Conservation (phyloP, 2,113 vertebrate species). For the Anguilla japonica region DNA sequence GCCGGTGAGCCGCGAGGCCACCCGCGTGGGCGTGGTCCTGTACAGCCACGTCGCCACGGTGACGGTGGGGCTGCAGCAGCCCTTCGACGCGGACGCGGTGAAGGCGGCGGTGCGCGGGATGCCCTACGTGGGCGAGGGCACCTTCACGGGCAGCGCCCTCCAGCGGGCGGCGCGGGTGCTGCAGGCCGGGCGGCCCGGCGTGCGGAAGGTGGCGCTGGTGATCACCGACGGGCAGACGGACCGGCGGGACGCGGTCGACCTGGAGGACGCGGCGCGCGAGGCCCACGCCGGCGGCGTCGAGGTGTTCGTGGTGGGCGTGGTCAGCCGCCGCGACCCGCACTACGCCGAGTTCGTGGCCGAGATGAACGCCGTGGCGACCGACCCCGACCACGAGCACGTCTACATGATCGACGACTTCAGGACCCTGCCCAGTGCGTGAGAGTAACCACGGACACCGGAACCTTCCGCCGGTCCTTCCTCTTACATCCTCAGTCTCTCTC, state of each 20-base stretch:
- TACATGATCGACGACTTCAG: slow-evolving; percentile 80
- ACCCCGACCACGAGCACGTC: slow-evolving; percentile 74
- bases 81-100: slow-evolving; percentile 59
- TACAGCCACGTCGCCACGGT: slow-evolving; percentile 75
- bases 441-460: slow-evolving; percentile 9
- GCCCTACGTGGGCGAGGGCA: slow-evolving; percentile 82
- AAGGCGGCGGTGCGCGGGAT: slow-evolving; percentile 73
- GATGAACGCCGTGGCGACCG: slow-evolving; percentile 78
- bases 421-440: slow-evolving; percentile 72
- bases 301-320: slow-evolving; percentile 77
- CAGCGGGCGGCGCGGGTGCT: slow-evolving; percentile 68
- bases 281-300: slow-evolving; percentile 65
- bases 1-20: slow-evolving; percentile 47
- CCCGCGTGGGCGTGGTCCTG: slow-evolving; percentile 76
- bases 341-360: slow-evolving; percentile 68
- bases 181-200: slow-evolving; percentile 52
- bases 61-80: slow-evolving; percentile 71
- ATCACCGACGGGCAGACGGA: slow-evolving; percentile 79
- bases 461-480: too few relatives aligned
- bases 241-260: slow-evolving; percentile 57
- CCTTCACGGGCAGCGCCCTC: slow-evolving; percentile 78
- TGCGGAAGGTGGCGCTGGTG: slow-evolving; percentile 77
- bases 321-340: slow-evolving; percentile 69
- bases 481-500: too few relatives aligned
- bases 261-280: slow-evolving; percentile 60